Percentiles rank a stretch among this genome's conserved stretches.
phyloP scores from a whole-genome alignment of 2,113 vertebrate genomes.

The Ammodytes dubius region DNA sequence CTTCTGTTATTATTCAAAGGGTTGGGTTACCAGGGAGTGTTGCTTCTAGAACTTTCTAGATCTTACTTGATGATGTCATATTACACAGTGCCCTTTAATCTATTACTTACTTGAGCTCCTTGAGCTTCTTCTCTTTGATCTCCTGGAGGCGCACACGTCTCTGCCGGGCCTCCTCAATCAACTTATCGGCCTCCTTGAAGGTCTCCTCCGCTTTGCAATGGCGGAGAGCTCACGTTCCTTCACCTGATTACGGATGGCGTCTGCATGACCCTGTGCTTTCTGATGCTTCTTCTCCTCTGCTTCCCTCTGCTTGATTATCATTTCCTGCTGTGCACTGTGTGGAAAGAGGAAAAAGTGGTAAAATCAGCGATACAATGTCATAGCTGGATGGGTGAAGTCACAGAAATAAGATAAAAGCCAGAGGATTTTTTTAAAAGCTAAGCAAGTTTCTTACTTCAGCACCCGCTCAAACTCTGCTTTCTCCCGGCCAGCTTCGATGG shows the following conservation, averaged over 20 bases:
- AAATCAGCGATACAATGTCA: not conserved
- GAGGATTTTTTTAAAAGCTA: too few species aligned
- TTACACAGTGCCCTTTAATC: too few species aligned
- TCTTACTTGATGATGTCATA: too few species aligned
- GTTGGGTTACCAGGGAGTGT: too few species aligned
- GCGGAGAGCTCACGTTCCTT: slow-evolving; percentile 83
- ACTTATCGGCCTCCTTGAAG: slow-evolving; percentile 83
- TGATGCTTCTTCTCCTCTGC: slow-evolving; percentile 81
- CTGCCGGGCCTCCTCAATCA: slow-evolving; percentile 82
- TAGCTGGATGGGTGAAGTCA: not conserved
- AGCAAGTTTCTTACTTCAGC: slow-evolving; percentile 82
- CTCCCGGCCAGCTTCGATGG: slow-evolving; percentile 86
- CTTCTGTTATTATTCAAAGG: too few species aligned
- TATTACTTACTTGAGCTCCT: slow-evolving; percentile 89
- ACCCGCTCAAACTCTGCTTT: slow-evolving; percentile 88
- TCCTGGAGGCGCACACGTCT: slow-evolving; percentile 81
- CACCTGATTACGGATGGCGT: slow-evolving; percentile 86
- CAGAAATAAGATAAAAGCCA: not conserved
- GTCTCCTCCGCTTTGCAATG: slow-evolving; percentile 69
- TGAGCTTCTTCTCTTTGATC: slow-evolving; percentile 89
- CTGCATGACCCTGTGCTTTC: slow-evolving; percentile 65
- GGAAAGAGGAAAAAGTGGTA: not conserved
- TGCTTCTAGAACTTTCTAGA: too few species aligned
- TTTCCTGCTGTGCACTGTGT: slow-evolving; percentile 84
- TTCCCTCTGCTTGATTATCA: slow-evolving; percentile 75